A percentile compares a stretch with the other conserved stretches of the same genome.
These are phyloP conservation scores for Chiloscyllium plagiosum DNA, from an alignment of 2,113 vertebrate species.

Conservation along the genomic window DNA sequence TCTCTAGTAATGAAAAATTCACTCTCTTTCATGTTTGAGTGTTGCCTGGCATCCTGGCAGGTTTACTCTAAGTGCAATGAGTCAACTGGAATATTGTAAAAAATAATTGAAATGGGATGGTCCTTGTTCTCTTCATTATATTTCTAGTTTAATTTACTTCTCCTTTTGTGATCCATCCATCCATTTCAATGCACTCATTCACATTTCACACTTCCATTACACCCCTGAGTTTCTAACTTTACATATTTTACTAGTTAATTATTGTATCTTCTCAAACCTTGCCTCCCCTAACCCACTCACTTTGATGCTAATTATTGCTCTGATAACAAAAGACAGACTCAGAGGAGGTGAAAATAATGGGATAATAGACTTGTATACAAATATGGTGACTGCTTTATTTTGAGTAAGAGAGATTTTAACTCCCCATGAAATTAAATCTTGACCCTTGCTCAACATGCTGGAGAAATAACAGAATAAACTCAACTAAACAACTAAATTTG, in stretches of 20 bases:
- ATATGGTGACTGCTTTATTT: neutral
- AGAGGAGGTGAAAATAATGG: neutral
- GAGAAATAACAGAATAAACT: neutral
- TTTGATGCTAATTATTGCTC: neutral
- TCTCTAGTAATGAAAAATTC: too few species aligned
- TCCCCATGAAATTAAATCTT: neutral
- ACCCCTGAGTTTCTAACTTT: neutral
- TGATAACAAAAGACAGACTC: neutral
- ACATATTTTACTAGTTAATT: neutral
- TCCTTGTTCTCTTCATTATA: neutral
- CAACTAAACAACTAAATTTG: neutral
- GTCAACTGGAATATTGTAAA: neutral
- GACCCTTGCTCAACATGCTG: neutral
- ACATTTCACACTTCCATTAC: neutral
- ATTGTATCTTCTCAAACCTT: neutral
- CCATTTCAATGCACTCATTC: neutral
- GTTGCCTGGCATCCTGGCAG: neutral
- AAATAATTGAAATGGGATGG: neutral
- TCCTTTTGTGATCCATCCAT: neutral
- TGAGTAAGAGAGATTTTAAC: neutral
- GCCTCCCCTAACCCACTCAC: neutral
- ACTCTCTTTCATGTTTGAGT: too few species aligned
- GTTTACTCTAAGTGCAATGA: neutral
- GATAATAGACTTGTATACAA: neutral
- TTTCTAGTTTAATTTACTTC: neutral